Evolutionary conservation across 2,113 vertebrate species (phyloP).

Genomic region (Haemorhous mexicanus): DNA sequence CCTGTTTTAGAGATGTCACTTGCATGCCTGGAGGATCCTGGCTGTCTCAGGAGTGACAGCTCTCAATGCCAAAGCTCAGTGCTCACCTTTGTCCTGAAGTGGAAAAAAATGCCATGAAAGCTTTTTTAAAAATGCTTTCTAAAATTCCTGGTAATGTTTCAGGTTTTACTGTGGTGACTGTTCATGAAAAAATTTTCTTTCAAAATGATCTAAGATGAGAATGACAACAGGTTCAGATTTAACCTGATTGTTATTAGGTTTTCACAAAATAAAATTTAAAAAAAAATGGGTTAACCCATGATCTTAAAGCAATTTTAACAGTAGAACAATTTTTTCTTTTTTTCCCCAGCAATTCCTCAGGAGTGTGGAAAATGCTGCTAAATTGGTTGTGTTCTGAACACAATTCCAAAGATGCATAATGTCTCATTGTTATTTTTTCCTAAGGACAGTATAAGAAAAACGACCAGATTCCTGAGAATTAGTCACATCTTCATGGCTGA

Average conservation of each 20-base stretch:
- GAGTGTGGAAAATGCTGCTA: neutral
- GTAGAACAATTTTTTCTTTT: neutral
- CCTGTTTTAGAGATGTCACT: neutral
- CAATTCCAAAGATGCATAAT: neutral
- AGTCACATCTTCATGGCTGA: neutral
- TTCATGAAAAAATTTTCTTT: neutral
- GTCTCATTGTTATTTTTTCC: no score
- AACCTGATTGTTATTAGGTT: neutral
- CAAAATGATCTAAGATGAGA: neutral
- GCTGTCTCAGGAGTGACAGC: neutral
- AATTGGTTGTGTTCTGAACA: neutral
- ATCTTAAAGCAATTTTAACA: neutral
- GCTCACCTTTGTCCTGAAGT: neutral
- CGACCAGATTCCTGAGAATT: neutral
- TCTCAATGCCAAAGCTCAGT: accelerated
- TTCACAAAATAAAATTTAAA: neutral
- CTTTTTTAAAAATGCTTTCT: neutral
- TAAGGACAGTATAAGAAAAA: neutral
- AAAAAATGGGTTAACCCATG: neutral
- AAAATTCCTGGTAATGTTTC: neutral
- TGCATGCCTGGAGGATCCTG: neutral
- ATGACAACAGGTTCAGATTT: neutral
- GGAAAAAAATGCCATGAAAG: neutral
- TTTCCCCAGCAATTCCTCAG: neutral
- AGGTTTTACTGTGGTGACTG: neutral